phyloP scores from a whole-genome alignment of 2,113 vertebrate genomes.

The Scalopus aquaticus region DNA sequence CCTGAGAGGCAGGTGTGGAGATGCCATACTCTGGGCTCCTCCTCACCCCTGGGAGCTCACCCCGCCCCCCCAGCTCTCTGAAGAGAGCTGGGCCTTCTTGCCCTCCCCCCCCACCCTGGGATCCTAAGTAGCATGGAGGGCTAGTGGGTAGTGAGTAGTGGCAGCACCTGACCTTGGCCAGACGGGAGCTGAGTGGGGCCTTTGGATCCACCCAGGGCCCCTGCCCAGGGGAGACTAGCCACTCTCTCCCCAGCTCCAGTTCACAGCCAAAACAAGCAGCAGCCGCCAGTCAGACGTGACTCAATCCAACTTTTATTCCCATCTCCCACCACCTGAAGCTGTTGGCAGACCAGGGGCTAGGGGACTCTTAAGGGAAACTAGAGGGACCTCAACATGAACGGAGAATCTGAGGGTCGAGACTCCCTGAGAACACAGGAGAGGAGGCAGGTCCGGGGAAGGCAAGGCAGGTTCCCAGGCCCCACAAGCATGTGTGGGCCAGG shows the following conservation, averaged over 20 bases:
- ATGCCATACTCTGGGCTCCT: background rate
- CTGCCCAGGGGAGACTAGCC: too few species aligned
- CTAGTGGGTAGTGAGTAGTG: too few species aligned
- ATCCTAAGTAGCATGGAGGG: background rate
- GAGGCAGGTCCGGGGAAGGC: background rate
- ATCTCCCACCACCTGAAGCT: background rate
- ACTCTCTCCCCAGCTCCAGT: background rate
- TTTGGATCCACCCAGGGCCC: too few species aligned
- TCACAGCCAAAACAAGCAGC: background rate
- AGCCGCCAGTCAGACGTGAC: background rate
- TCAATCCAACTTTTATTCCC: slow-evolving; percentile 29
- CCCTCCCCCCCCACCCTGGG: too few species aligned
- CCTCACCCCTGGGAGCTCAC: too few species aligned
- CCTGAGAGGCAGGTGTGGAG: background rate
- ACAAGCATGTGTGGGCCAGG: accelerated
- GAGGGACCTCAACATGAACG: background rate
- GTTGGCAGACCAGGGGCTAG: background rate
- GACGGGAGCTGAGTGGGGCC: accelerated
- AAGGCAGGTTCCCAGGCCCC: background rate
- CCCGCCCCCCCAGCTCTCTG: too few species aligned
- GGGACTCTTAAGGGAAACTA: background rate
- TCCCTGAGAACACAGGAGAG: slow-evolving; percentile 50
- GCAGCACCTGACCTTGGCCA: background rate
- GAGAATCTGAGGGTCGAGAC: background rate
- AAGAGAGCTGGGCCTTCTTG: background rate